A percentile compares a stretch with the other conserved stretches of the same genome.
phyloP scores from a whole-genome alignment of 2,888 invertebrate genomes.

The Agrochola lychnidis region DNA sequence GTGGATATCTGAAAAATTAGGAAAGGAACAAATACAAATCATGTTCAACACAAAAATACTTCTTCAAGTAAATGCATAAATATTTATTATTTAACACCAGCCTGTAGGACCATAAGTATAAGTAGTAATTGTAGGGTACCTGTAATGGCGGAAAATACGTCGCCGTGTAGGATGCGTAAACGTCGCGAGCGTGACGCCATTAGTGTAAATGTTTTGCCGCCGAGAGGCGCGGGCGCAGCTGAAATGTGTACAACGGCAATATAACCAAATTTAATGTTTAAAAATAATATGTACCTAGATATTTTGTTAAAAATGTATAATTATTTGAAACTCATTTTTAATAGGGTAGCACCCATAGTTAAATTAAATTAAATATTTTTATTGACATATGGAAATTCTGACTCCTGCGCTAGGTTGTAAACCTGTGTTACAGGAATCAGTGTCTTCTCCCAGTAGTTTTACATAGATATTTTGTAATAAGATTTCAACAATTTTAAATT shows the following conservation, averaged over 20 bases:
- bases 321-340: background rate
- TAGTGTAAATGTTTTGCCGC: conserved; percentile 51
- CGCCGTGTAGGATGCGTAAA: conserved; percentile 31
- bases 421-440: too few relatives aligned
- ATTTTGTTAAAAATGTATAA: background rate
- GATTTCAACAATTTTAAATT: too few relatives aligned
- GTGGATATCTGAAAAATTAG: too few relatives aligned
- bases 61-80: background rate
- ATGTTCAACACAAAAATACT: background rate
- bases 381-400: too few relatives aligned
- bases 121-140: conserved; percentile 36
- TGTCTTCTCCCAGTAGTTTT: too few relatives aligned
- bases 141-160: conserved; percentile 33
- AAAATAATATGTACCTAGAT: background rate
- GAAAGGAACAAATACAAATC: background rate
- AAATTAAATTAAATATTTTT: too few relatives aligned
- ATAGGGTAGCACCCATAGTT: background rate
- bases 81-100: conserved; percentile 1
- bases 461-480: too few relatives aligned
- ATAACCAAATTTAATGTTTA: too few relatives aligned
- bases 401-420: too few relatives aligned
- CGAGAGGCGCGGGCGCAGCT: conserved; percentile 54
- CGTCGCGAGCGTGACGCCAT: conserved; percentile 54
- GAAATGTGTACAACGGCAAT: background rate
- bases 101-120: conserved; percentile 1